Conservation (phyloP, 2,797 vertebrate genomes). For the Sebastes kiyomatsui region DNA sequence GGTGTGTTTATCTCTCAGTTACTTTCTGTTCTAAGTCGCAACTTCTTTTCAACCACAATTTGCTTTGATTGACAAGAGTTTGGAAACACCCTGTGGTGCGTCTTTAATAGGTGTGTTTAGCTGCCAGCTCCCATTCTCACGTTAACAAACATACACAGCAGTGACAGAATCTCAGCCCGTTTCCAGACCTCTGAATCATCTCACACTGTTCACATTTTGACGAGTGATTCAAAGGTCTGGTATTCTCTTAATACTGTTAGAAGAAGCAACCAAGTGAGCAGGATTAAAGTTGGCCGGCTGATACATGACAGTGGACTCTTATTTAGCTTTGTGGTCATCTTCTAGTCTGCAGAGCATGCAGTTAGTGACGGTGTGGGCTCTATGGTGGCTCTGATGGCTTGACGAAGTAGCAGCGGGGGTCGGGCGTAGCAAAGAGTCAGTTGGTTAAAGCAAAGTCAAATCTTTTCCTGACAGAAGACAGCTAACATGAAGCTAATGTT, state of each 20-base stretch:
- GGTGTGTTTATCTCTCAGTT: conserved; percentile 19
- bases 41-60: conserved; percentile 18
- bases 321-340: neutral
- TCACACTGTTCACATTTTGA: neutral
- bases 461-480: neutral
- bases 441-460: neutral
- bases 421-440: no score
- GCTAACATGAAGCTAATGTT: neutral
- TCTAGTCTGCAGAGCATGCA: neutral
- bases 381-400: no score
- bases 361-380: no score
- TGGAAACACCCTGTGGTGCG: conserved; percentile 17
- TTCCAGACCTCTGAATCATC: neutral
- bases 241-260: neutral
- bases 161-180: neutral
- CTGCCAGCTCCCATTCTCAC: conserved; percentile 2
- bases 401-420: no score
- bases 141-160: conserved; percentile 8
- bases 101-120: neutral
- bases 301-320: neutral
- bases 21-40: conserved; percentile 25
- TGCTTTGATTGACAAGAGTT: conserved; percentile 6
- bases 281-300: neutral
- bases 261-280: neutral
- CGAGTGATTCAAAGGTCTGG: neutral